A percentile compares a stretch with the other conserved stretches of the same genome.
Evolutionary conservation across 1,140 invertebrate species (phyloP).

Genomic region (Drosophila lacertosa): DNA sequence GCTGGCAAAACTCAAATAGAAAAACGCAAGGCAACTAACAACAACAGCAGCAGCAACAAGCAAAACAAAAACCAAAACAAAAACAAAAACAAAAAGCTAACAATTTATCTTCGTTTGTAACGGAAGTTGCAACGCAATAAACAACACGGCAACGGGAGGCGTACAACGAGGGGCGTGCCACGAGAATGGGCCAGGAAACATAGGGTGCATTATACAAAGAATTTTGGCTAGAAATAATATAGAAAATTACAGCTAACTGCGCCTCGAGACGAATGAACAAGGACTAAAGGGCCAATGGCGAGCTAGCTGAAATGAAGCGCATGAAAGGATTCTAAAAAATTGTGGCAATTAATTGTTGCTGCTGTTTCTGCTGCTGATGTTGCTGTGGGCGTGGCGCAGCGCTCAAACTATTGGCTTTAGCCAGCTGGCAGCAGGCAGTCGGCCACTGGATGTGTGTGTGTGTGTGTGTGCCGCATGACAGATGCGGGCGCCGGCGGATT

Average conservation of each 20-base stretch:
- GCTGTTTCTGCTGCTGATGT: conserved; percentile 8
- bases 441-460: no score
- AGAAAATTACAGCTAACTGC: conserved; percentile 56
- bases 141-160: conserved; percentile 57
- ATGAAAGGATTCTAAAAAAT: conserved; percentile 70
- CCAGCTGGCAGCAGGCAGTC: no score
- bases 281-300: background rate
- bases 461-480: no score
- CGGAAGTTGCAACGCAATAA: conserved; percentile 77
- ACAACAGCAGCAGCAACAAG: conserved; percentile 6
- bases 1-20: conserved; percentile 37
- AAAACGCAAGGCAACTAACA: conserved; percentile 30
- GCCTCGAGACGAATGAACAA: conserved; percentile 16
- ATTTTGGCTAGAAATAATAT: conserved; percentile 55
- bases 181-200: conserved; percentile 21
- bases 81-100: conserved; percentile 46
- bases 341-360: conserved; percentile 65
- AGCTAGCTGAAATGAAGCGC: conserved; percentile 64
- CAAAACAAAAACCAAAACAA: conserved; percentile 13
- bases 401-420: background rate
- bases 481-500: background rate
- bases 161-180: conserved; percentile 24
- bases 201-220: conserved; percentile 54
- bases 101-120: conserved; percentile 77
- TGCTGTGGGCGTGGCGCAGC: conserved; percentile 24